Percentiles rank a stretch among this genome's conserved stretches.
Conservation (phyloP, 2,113 vertebrate genomes). For the Elephas maximus region DNA sequence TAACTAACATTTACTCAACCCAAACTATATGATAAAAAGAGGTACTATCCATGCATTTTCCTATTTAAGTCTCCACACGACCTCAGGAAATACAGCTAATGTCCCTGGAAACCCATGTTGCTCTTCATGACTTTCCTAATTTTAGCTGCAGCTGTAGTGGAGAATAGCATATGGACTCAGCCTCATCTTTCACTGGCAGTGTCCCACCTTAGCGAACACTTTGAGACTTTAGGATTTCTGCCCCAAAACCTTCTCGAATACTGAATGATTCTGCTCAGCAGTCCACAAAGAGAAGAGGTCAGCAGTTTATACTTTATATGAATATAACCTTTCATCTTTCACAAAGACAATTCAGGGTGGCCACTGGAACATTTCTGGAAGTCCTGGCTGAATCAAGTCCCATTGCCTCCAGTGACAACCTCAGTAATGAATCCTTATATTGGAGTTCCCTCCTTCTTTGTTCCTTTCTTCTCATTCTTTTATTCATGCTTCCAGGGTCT, state of each 20-base stretch:
- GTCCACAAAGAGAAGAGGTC: accelerated
- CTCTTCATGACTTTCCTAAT: not conserved
- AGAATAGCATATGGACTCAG: not conserved
- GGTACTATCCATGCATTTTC: not conserved
- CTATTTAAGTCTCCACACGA: not conserved
- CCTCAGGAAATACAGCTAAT: not conserved
- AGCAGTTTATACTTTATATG: not conserved
- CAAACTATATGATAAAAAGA: not conserved
- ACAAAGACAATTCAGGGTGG: not conserved
- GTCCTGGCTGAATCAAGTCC: not conserved
- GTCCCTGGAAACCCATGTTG: not conserved
- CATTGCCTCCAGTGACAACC: not conserved
- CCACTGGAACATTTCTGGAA: not conserved
- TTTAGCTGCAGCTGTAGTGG: not conserved
- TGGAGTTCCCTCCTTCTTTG: not conserved
- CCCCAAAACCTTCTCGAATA: not conserved
- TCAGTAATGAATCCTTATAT: not conserved
- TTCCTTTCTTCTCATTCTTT: not conserved
- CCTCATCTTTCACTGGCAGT: not conserved
- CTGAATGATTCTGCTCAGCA: not conserved
- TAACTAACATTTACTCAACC: not conserved
- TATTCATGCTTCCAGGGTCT: not conserved
- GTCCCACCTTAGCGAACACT: not conserved
- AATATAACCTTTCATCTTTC: not conserved
- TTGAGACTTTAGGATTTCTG: not conserved